These are phyloP conservation scores for Pycnonotus jocosus DNA, from an alignment of 2,113 vertebrate genomes.

Conservation along the genomic window DNA sequence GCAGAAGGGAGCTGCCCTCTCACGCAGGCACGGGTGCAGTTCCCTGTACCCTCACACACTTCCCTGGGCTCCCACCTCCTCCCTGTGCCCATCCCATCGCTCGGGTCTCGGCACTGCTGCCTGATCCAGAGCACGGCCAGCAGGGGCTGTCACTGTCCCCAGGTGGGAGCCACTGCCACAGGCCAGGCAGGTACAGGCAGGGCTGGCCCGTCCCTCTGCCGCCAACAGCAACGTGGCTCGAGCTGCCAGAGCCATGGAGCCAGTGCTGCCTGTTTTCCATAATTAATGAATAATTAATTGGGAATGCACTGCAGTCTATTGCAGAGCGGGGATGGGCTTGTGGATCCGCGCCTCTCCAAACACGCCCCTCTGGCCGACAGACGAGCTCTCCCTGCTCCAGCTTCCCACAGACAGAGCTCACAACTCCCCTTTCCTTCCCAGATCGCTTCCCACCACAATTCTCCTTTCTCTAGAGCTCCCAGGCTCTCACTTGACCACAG, in stretches of 20 bases:
- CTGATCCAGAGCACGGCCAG: not conserved
- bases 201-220: not conserved
- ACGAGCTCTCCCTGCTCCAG: not conserved
- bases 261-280: slow-evolving; percentile 26
- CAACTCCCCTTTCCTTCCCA: not conserved
- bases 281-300: slow-evolving; percentile 67
- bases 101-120: not conserved
- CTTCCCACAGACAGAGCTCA: not conserved
- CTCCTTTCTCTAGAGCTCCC: not conserved
- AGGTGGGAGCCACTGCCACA: accelerated
- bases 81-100: accelerated
- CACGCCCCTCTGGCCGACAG: not conserved
- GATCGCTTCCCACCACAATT: accelerated
- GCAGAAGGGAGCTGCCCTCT: not conserved
- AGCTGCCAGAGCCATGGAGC: not conserved
- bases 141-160: not conserved
- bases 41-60: accelerated
- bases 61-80: not conserved
- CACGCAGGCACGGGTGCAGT: accelerated
- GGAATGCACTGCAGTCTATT: slow-evolving; percentile 43
- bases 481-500: accelerated
- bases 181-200: not conserved
- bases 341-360: not conserved
- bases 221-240: not conserved
- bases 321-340: not conserved